Evolutionary conservation across 2,888 invertebrate genomes (phyloP), one percentile per base, ranked within the genome.

Genomic region (Agrypnus murinus): DNA sequence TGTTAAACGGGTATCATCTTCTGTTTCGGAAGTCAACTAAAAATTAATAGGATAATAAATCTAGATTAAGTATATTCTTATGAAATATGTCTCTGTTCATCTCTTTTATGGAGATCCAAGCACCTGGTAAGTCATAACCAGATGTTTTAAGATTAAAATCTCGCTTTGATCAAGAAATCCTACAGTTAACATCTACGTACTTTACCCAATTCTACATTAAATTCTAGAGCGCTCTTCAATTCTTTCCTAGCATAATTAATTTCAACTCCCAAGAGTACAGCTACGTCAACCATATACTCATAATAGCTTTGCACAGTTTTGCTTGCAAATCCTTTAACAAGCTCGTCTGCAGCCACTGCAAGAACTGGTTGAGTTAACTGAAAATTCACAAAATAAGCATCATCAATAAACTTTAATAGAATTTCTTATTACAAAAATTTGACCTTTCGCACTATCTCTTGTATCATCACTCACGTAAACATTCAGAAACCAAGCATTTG

Each of bases 1-100:
- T 0, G 93, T 93, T 91, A 95, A 0, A 93, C 93, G 91, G 95
- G 95, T 94, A 80, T 98, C 97, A 87, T 97, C 94, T 83, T 97
- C 97, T 78, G 69, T 93, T 90, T 5, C 96, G 95, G 82, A 94
- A 87, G 4, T 95, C 95, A 78, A 94, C 76, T 76, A 38, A 50
- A 65, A 69, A 19, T 4, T 10, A n/a, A 19, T n/a, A 31, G 4
- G 31, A 7, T 14, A n/a, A 10, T 36, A 58, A n/a, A n/a, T n/a
- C n/a, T n/a, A n/a, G n/a, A n/a, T n/a, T n/a, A n/a, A n/a, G n/a
- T n/a, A n/a, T n/a, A n/a, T n/a, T n/a, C n/a, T n/a, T n/a, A n/a
- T n/a, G n/a, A n/a, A n/a, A n/a, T n/a, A n/a, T n/a, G n/a, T n/a
- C n/a, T n/a, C n/a, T n/a, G n/a, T n/a, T n/a, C n/a, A n/a, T n/a